Conservation (phyloP, 2,113 vertebrate genomes). For the Drymodes brunneopygia region DNA sequence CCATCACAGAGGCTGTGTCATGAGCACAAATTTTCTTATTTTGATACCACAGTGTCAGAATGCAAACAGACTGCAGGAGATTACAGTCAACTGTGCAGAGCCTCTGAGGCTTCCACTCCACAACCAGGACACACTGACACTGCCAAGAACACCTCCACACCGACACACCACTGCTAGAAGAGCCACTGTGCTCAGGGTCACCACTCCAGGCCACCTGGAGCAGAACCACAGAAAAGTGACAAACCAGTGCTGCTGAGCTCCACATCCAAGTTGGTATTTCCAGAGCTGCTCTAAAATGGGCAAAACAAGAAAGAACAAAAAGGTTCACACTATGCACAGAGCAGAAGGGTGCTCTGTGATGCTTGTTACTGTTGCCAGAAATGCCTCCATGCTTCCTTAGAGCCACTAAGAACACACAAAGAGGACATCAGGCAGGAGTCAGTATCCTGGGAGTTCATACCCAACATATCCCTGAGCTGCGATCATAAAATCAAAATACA, state of each 20-base stretch:
- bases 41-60: background rate
- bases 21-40: background rate
- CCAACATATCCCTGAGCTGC: background rate
- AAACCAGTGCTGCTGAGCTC: background rate
- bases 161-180: background rate
- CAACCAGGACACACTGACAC: background rate
- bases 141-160: background rate
- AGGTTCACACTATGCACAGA: fast-evolving
- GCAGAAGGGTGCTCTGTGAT: background rate
- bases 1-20: background rate
- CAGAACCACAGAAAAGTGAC: background rate
- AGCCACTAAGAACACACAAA: background rate
- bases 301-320: background rate
- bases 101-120: background rate
- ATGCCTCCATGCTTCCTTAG: background rate
- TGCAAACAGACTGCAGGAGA: background rate
- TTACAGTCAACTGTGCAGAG: background rate
- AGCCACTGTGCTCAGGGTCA: background rate
- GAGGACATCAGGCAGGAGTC: background rate
- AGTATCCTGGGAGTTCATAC: background rate
- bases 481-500: background rate
- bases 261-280: background rate
- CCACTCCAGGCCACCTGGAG: background rate
- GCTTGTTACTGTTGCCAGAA: background rate
- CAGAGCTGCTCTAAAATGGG: background rate